These are phyloP conservation scores for Autographa gamma DNA, from an alignment of 2,888 invertebrate genomes.

Conservation along the genomic window DNA sequence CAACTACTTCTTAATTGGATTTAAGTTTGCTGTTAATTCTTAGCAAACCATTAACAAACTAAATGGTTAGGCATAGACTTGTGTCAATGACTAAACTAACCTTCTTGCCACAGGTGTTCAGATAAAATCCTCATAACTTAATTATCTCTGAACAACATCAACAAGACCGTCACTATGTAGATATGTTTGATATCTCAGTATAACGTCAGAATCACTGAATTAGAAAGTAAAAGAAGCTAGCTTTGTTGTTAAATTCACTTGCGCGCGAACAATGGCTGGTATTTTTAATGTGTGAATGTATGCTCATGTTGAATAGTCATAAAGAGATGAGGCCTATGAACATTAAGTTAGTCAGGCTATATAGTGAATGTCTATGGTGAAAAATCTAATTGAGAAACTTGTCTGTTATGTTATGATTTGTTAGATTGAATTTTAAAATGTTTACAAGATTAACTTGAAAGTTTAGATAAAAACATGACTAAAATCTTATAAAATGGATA, in stretches of 20 bases:
- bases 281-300: constrained; percentile 41
- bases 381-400: neutral
- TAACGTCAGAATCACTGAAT: constrained; percentile 11
- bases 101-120: no score
- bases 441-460: no score
- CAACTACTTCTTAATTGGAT: no score
- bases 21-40: no score
- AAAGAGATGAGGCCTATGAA: neutral
- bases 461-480: neutral
- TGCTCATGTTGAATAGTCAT: constrained; percentile 4
- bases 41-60: no score
- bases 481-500: neutral
- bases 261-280: constrained; percentile 43
- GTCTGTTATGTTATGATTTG: neutral
- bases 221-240: constrained; percentile 49
- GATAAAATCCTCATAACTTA: no score
- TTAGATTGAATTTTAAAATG: neutral
- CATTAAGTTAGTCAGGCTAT: neutral
- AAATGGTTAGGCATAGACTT: no score
- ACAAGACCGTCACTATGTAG: neutral
- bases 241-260: constrained; percentile 46
- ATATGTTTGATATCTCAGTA: neutral
- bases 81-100: no score
- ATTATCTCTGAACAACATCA: no score
- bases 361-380: neutral